Conservation (phyloP, 2,888 invertebrate species). For the Electrophaes corylata region DNA sequence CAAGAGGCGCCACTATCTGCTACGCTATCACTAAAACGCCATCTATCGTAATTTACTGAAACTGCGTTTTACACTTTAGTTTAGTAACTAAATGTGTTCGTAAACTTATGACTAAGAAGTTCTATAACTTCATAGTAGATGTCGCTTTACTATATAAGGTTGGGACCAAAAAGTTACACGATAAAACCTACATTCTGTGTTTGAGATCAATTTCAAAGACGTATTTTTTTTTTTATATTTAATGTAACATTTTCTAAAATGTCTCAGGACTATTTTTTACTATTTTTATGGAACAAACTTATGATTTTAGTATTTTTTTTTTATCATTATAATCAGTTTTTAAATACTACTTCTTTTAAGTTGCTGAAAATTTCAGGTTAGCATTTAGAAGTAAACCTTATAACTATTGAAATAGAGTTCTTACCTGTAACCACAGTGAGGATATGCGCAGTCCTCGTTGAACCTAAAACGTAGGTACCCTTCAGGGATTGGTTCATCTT, state of each 20-base stretch:
- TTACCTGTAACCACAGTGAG: slow-evolving; percentile 92
- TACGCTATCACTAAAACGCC: background rate
- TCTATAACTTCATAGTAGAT: background rate
- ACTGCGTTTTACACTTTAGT: background rate
- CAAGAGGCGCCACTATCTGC: too few relatives aligned
- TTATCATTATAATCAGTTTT: too few relatives aligned
- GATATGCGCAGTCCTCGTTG: slow-evolving; percentile 95
- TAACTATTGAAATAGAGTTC: slow-evolving; percentile 2
- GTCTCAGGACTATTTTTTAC: too few relatives aligned
- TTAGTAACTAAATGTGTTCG: background rate
- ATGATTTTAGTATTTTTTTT: too few relatives aligned
- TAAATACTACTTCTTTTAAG: too few relatives aligned
- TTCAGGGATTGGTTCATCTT: slow-evolving; percentile 95
- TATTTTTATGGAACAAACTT: too few relatives aligned
- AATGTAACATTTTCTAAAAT: too few relatives aligned
- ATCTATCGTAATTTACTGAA: background rate
- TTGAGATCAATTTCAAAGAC: too few relatives aligned
- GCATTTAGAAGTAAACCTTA: background rate
- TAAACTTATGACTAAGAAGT: background rate
- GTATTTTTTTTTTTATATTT: too few relatives aligned
- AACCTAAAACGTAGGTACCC: slow-evolving; percentile 95
- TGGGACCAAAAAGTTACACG: too few relatives aligned
- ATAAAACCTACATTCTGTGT: too few relatives aligned
- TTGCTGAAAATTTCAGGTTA: too few relatives aligned
- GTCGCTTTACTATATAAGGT: background rate